Evolutionary conservation across 2,797 vertebrate genomes (phyloP).

Genomic region (Aphelocoma californica): DNA sequence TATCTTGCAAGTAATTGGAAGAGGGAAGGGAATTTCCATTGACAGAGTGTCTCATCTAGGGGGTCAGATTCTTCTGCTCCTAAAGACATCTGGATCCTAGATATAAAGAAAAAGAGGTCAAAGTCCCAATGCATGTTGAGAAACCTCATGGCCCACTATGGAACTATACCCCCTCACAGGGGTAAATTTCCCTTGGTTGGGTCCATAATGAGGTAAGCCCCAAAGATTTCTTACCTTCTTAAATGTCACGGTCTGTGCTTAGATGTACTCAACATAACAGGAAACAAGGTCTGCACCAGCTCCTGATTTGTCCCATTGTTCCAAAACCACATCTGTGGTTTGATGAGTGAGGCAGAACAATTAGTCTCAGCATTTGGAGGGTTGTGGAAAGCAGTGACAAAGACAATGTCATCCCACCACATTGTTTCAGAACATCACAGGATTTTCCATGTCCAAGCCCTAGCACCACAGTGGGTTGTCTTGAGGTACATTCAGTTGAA

Average conservation of each 20-base stretch:
- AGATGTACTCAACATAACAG: background rate
- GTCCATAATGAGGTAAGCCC: background rate
- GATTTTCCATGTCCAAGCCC: background rate
- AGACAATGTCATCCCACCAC: background rate
- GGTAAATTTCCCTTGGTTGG: background rate
- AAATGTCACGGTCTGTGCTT: background rate
- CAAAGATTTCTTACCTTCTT: conserved; percentile 12
- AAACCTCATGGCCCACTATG: background rate
- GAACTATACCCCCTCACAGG: background rate
- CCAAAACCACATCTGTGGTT: background rate
- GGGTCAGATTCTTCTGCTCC: background rate
- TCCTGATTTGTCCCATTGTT: background rate
- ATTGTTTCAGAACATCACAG: background rate
- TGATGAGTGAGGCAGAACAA: background rate
- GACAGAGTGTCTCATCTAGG: background rate
- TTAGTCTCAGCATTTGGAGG: background rate
- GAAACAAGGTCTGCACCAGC: background rate
- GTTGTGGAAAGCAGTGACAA: background rate
- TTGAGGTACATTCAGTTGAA: background rate
- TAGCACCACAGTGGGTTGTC: background rate
- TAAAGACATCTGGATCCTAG: background rate
- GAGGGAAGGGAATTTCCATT: background rate
- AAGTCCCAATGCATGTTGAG: background rate
- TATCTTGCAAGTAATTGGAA: background rate
- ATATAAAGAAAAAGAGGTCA: background rate